Conservation (phyloP, 2,113 vertebrate genomes). For the Triplophysa rosa region DNA sequence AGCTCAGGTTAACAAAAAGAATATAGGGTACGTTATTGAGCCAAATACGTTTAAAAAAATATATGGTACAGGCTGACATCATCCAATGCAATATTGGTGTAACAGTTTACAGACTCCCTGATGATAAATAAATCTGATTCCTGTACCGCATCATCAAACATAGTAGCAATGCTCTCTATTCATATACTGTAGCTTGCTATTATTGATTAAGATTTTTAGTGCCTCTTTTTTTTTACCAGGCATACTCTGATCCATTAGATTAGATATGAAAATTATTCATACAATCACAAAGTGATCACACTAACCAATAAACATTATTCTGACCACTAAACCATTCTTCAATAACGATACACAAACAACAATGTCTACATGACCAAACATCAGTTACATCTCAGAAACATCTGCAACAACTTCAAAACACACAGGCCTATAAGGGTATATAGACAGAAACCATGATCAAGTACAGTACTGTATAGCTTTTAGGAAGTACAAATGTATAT, state of each 20-base stretch:
- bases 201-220: background rate
- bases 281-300: background rate
- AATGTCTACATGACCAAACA: background rate
- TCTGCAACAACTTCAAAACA: constrained; percentile 1
- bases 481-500: background rate
- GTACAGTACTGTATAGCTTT: background rate
- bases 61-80: background rate
- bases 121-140: constrained; percentile 25
- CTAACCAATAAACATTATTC: background rate
- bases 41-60: background rate
- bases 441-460: background rate
- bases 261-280: background rate
- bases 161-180: background rate
- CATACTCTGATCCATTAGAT: background rate
- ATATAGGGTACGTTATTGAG: background rate
- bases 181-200: background rate
- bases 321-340: constrained; percentile 15
- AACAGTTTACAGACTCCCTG: background rate
- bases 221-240: background rate
- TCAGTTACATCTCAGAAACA: background rate
- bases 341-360: constrained; percentile 5
- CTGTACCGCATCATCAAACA: too few relatives aligned
- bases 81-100: constrained; percentile 19
- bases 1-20: constrained; percentile 32
- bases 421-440: constrained; percentile 3